Evolutionary conservation across 2,113 vertebrate species (phyloP).

Genomic region (Equus quagga): DNA sequence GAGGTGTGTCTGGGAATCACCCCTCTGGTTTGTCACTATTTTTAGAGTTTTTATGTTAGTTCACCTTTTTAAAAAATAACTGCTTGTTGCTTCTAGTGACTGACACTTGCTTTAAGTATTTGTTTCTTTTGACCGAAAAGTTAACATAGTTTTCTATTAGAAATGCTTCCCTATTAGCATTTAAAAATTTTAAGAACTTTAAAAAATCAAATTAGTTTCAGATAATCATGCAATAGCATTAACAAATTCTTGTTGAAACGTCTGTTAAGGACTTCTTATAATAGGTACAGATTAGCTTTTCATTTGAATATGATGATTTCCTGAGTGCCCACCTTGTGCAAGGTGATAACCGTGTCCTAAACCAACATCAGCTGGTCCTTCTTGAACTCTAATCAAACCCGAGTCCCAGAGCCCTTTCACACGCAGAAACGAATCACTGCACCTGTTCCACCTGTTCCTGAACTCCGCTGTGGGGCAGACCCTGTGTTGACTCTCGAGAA

Average conservation of each 20-base stretch:
- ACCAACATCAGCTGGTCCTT: neutral
- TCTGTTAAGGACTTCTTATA: neutral
- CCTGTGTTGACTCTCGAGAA: neutral
- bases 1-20: neutral
- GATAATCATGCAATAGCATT: neutral
- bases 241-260: neutral
- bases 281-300: neutral
- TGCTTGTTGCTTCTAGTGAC: neutral
- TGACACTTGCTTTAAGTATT: neutral
- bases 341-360: neutral
- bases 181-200: neutral
- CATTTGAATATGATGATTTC: neutral
- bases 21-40: too few species aligned
- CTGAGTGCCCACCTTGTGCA: too few species aligned
- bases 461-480: rapidly evolving
- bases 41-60: neutral
- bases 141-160: neutral
- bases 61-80: neutral
- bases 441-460: too few species aligned
- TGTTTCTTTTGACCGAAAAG: conserved; percentile 9
- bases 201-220: neutral
- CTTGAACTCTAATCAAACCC: neutral
- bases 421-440: neutral
- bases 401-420: neutral
- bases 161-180: neutral